These are phyloP conservation scores for Frieseomelitta varia DNA, from an alignment of 1,140 invertebrate species.

Conservation along the genomic window DNA sequence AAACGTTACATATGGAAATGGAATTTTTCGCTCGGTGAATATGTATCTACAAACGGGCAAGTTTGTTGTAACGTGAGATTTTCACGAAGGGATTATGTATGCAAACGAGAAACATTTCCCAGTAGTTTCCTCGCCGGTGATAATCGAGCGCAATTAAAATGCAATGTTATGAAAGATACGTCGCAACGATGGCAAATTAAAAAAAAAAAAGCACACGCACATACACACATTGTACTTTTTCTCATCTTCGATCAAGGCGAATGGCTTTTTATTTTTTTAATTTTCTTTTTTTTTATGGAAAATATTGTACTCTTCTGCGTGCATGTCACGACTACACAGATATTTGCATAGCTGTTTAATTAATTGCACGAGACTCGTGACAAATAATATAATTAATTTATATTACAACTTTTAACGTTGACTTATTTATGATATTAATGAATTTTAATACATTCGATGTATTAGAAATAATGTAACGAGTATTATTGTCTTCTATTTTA, in stretches of 20 bases:
- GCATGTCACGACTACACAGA: not conserved
- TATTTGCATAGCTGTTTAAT: not conserved
- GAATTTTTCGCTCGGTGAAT: constrained; percentile 30
- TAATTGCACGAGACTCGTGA: not conserved
- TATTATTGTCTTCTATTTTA: too few species aligned
- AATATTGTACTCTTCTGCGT: not conserved
- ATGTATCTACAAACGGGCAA: constrained; percentile 6
- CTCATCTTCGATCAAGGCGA: not conserved
- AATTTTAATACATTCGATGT: constrained; percentile 12
- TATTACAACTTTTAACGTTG: not conserved
- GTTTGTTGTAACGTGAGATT: constrained; percentile 41
- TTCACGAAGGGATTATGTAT: constrained; percentile 14
- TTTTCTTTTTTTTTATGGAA: not conserved
- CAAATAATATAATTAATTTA: constrained; percentile 35
- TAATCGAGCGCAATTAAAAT: constrained; percentile 43
- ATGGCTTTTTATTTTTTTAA: not conserved
- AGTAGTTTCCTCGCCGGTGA: constrained; percentile 4
- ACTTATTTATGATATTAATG: not conserved
- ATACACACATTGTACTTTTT: not conserved
- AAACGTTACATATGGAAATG: constrained; percentile 16
- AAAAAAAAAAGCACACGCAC: not conserved
- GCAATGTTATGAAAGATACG: constrained; percentile 34
- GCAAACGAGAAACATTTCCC: constrained; percentile 43
- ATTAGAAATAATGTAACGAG: too few species aligned
- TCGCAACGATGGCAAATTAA: not conserved